Evolutionary conservation across 2,797 vertebrate species (phyloP).

Genomic region (Bovichtus diacanthus): DNA sequence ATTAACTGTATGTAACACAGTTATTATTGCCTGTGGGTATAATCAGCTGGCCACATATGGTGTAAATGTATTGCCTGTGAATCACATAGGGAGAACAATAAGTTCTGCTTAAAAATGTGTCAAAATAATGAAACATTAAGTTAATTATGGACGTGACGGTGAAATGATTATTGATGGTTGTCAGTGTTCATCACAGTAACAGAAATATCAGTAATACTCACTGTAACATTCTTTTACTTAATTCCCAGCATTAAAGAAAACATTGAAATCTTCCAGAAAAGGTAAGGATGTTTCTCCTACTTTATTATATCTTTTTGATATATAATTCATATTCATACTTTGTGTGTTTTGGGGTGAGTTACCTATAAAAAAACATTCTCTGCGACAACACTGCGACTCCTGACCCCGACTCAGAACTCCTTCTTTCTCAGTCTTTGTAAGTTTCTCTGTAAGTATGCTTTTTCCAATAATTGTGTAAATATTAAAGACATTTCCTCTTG

Average conservation of each 20-base stretch:
- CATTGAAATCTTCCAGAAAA: conserved; percentile 80
- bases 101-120: background rate
- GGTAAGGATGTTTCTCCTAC: conserved; percentile 64
- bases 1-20: background rate
- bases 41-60: background rate
- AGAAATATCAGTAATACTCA: background rate
- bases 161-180: background rate
- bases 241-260: conserved; percentile 84
- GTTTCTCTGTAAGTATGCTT: background rate
- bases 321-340: too few species aligned
- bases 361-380: background rate
- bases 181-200: background rate
- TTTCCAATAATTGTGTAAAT: background rate
- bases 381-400: too few species aligned
- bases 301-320: background rate
- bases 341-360: background rate
- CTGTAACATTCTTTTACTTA: conserved; percentile 21
- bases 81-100: background rate
- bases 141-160: background rate
- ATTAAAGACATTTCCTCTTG: background rate
- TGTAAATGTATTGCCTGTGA: background rate
- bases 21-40: background rate
- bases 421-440: background rate
- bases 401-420: too few species aligned
- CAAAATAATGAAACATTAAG: background rate